Evolutionary conservation across 2,888 invertebrate genomes (phyloP), one percentile per base, ranked within the genome.

Genomic region (Eristalis tenax): DNA sequence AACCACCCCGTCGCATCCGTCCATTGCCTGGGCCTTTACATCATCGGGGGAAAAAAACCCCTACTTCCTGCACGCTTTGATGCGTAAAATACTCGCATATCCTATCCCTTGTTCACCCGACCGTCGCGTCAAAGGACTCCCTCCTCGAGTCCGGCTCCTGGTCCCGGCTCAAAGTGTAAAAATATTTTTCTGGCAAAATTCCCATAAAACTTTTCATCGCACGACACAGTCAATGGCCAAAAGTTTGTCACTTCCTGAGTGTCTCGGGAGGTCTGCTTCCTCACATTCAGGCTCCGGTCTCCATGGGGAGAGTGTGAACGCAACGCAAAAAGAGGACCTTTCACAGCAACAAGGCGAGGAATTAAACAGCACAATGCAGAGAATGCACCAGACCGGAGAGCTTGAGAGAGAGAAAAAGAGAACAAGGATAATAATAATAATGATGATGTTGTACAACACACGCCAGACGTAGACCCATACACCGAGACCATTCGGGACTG

Each of bases 131-230:
- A 50, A 50, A 50, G 50, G 18, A 18, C 50, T 18, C n/a, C 5
- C n/a, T 2, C 2, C 15, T 15, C 15, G 15, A 10, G 2, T 4
- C 40, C 11, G 1, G 6, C 18, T 4, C 50, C 15, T 43, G 28
- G 32, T 22, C 69, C 23, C 13, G 66, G 74, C 32, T 69, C 70
- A 70, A 65, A 83, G 81, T 85, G 84, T 81, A 76, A 81, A 79
- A 83, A 71, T 85, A 76, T 81, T 85, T 73, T 40, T 57, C 73
- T 85, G 84, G 84, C 84, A 85, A 75, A 71, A 85, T 71, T 84
- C 84, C 84, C 84, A 85, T 50, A 81, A 81, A 85, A 85, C 66
- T 85, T 81, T 73, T 56, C 18, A 65, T 71, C 80, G 66, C 66
- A 59, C 50, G 65, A 57, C 79, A 18, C 75, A 76, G 70, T 71